These are phyloP conservation scores for Thamnophis elegans DNA, from an alignment of 2,797 vertebrate genomes.

Conservation along the genomic window DNA sequence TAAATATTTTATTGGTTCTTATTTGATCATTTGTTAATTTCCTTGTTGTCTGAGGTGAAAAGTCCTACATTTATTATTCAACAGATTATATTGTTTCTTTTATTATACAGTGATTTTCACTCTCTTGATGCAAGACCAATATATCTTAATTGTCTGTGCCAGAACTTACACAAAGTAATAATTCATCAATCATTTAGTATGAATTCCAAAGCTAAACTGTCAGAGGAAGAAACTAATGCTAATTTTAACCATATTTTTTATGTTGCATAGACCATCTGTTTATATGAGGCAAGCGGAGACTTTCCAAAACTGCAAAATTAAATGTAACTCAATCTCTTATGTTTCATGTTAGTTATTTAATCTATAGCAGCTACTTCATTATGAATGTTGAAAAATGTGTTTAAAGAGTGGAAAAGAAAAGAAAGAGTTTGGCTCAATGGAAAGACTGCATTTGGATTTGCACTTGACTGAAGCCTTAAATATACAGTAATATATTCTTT, in stretches of 20 bases:
- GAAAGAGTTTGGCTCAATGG: neutral
- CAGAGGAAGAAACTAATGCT: neutral
- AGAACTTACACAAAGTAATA: neutral
- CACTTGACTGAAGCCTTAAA: neutral
- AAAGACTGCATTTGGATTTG: neutral
- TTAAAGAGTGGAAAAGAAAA: neutral
- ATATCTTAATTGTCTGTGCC: neutral
- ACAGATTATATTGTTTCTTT: neutral
- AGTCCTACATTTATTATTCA: neutral
- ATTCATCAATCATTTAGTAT: neutral
- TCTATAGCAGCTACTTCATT: neutral
- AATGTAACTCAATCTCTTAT: neutral
- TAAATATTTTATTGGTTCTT: constrained; percentile 15
- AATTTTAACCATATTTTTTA: constrained; percentile 9
- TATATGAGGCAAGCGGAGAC: constrained; percentile 2
- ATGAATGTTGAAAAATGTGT: neutral
- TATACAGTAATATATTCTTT: neutral
- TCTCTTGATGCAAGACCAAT: neutral
- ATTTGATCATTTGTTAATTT: constrained; percentile 12
- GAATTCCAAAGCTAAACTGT: neutral
- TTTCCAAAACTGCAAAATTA: neutral
- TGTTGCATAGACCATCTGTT: neutral
- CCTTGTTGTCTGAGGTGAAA: constrained; percentile 10
- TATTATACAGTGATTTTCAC: neutral
- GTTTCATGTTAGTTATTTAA: neutral